A percentile compares a stretch with the other conserved stretches of the same genome.
phyloP scores from a whole-genome alignment of 2,888 invertebrate genomes.

The Nymphalis urticae region DNA sequence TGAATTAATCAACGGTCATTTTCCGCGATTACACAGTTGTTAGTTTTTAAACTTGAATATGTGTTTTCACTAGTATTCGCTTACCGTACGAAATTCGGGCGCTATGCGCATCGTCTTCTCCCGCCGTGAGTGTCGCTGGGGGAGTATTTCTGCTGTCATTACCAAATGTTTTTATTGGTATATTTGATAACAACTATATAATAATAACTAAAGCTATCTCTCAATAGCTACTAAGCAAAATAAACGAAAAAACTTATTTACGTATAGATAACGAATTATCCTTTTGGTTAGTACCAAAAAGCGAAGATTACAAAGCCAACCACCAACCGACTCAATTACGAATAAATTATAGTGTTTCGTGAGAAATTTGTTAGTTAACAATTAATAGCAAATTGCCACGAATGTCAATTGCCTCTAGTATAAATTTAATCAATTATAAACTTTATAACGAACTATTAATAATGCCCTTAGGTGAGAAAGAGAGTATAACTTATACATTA shows the following conservation, averaged over 20 bases:
- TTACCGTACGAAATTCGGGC: too few species aligned
- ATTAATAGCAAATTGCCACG: not conserved
- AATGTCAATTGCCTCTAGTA: not conserved
- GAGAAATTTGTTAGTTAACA: constrained; percentile 15
- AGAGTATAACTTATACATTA: not conserved
- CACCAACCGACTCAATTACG: constrained; percentile 11
- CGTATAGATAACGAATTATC: constrained; percentile 13
- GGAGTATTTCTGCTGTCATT: too few species aligned
- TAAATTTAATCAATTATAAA: constrained; percentile 1
- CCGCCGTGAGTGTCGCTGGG: too few species aligned
- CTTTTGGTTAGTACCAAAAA: constrained; percentile 10
- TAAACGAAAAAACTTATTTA: too few species aligned
- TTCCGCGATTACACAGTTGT: constrained; percentile 8
- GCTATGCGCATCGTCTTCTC: too few species aligned
- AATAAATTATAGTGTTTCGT: constrained; percentile 12
- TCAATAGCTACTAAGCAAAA: too few species aligned
- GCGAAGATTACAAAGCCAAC: constrained; percentile 11
- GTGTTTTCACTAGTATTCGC: not conserved
- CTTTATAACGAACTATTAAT: not conserved
- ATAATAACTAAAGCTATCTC: too few species aligned
- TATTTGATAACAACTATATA: too few species aligned
- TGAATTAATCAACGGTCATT: constrained; percentile 16
- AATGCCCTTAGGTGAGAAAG: constrained; percentile 4
- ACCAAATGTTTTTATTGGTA: too few species aligned
- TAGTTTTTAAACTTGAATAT: constrained; percentile 15